phyloP scores from a whole-genome alignment of 2,797 vertebrate genomes.

The Gymnodraco acuticeps region DNA sequence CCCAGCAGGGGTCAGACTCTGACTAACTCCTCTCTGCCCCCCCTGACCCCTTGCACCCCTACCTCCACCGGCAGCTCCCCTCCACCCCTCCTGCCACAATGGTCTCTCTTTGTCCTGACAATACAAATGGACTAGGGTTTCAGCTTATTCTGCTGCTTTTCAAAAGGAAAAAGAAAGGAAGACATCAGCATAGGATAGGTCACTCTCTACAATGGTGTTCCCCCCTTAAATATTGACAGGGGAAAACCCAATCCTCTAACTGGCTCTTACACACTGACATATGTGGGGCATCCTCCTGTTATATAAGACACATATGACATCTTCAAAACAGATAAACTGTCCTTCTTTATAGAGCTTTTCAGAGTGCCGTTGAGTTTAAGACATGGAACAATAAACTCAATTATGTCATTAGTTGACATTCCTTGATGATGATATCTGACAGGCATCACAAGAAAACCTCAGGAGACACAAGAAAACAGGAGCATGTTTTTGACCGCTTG shows the following conservation, averaged over 20 bases:
- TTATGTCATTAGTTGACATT: constrained; percentile 15
- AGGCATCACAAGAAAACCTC: constrained; percentile 23
- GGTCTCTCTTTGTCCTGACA: constrained; percentile 82
- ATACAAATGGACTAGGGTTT: constrained; percentile 87
- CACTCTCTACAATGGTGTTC: constrained; percentile 66
- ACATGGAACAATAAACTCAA: constrained; percentile 14
- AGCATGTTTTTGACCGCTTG: constrained; percentile 30
- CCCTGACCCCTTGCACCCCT: constrained; percentile 72
- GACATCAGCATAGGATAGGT: constrained; percentile 84
- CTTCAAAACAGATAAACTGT: constrained; percentile 13
- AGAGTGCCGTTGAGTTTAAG: neutral
- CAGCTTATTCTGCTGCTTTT: constrained; percentile 88
- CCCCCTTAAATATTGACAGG: constrained; percentile 71
- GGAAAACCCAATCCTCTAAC: constrained; percentile 55
- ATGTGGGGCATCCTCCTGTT: constrained; percentile 54
- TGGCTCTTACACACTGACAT: constrained; percentile 54
- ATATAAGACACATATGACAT: constrained; percentile 41
- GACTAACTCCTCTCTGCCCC: constrained; percentile 69
- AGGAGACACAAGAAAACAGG: constrained; percentile 20
- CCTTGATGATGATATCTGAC: constrained; percentile 18
- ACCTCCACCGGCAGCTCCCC: constrained; percentile 67
- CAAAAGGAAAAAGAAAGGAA: constrained; percentile 83
- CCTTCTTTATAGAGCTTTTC: neutral
- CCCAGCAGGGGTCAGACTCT: constrained; percentile 73
- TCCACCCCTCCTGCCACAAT: constrained; percentile 72